These are phyloP conservation scores for Xerus rutilus DNA, from an alignment of 2,797 vertebrate species.

Conservation along the genomic window DNA sequence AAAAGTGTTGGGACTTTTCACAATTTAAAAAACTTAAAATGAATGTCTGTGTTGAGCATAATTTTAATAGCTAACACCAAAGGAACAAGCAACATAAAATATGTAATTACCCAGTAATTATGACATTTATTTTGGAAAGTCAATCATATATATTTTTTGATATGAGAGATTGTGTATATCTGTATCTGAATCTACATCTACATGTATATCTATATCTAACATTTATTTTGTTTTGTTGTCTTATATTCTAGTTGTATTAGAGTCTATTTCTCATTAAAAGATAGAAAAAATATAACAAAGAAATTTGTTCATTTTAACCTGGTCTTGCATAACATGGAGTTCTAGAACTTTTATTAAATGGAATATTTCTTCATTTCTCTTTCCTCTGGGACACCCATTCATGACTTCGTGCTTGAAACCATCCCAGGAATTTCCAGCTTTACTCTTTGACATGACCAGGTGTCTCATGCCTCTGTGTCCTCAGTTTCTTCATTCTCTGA, in stretches of 20 bases:
- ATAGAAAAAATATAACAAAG: neutral
- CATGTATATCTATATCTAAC: neutral
- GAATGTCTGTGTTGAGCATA: neutral
- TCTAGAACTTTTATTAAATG: neutral
- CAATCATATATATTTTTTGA: neutral
- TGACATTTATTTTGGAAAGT: conserved; percentile 9
- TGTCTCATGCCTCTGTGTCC: neutral
- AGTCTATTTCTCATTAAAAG: conserved; percentile 2
- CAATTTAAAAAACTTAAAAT: conserved; percentile 18
- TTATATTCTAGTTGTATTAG: neutral
- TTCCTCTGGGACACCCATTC: neutral
- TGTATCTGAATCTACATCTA: neutral
- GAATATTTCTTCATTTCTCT: neutral
- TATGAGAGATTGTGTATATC: neutral
- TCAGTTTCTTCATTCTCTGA: neutral
- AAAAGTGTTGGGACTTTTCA: conserved; percentile 5
- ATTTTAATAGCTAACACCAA: neutral
- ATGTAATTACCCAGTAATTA: neutral
- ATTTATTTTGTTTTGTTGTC: neutral
- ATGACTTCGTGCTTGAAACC: neutral
- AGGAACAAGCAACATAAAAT: neutral
- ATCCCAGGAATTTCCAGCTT: neutral
- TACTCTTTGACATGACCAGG: neutral
- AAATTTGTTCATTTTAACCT: neutral
- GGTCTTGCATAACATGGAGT: neutral